Base-by-base conservation (phyloP, 2,888 invertebrate genomes). In the Oscheius sp. region DNA sequence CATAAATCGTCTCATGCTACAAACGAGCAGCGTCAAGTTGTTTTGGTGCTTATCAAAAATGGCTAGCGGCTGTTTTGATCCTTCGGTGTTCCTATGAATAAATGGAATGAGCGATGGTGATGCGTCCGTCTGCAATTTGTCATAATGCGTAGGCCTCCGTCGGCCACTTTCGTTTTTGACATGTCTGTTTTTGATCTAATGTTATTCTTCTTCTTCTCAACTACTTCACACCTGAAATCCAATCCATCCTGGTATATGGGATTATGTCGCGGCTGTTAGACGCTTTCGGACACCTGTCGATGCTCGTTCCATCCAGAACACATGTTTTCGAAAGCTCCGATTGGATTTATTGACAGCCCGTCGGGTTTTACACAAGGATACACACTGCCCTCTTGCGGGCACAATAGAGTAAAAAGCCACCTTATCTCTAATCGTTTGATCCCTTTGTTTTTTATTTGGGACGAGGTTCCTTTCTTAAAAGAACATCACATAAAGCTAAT, bases 281-380 rank as follows among this genome's bases (percentile, higher is more conserved):
- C 43, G 29, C n/a, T 25, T 49, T 66, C 52, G 52, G 66, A 66
- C 66, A 66, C 66, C 66, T 66, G 66, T 52, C 35, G 66, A 29
- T 27, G 66, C 66, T 66, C 66, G 29, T 53, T 49, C 46, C 45
- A 23, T 49, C 66, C 49, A 23, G 66, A 69, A 69, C 69, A 69
- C 69, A 69, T 69, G 69, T 69, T 69, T 69, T 69, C 69, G 55
- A 35, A 52, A 41, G 69, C 18, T 41, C 53, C 43, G 55, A 56
- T 56, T 55, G 23, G 69, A 69, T 69, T 69, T 69, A 69, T 69
- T 69, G 69, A 69, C 69, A 69, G 56, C 35, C 56, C 69, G 55
- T 56, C 55, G 23, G 43, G 23, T 27, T 56, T 69, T 69, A 69
- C 69, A 69, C 52, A 41, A 35, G 23, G 56, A 9, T 21, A 35